Conservation (phyloP, 2,797 vertebrate species). For the Spheniscus humboldti region DNA sequence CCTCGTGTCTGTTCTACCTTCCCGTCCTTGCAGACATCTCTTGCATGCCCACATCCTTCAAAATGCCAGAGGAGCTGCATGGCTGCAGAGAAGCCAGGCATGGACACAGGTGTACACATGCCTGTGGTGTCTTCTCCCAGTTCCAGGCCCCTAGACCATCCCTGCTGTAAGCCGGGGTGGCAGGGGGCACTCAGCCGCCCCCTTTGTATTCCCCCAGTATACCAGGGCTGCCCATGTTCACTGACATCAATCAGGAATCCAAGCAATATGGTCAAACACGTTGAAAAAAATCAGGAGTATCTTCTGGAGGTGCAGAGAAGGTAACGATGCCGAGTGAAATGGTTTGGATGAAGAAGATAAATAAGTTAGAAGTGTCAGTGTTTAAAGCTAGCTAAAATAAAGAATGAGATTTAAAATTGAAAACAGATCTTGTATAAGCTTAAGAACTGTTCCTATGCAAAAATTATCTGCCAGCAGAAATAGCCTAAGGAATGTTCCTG, state of each 20-base stretch:
- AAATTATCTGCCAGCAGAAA: not conserved
- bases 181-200: not conserved
- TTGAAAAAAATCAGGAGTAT: not conserved
- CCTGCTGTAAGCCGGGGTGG: not conserved
- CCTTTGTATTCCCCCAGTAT: not conserved
- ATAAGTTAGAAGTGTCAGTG: not conserved
- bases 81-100: not conserved
- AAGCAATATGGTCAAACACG: not conserved
- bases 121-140: not conserved
- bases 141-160: not conserved
- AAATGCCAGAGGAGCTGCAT: not conserved
- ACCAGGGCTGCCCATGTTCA: not conserved
- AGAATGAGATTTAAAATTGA: not conserved
- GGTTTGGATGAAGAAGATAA: not conserved
- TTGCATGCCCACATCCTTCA: not conserved
- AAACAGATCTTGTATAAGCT: not conserved
- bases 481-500: not conserved
- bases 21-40: not conserved
- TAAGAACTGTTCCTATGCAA: not conserved
- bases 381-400: not conserved
- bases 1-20: not conserved
- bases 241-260: not conserved
- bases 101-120: rapidly evolving
- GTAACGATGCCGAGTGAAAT: not conserved
- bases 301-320: not conserved